These are phyloP conservation scores for Dorcus parallelipipedus DNA, from an alignment of 2,888 invertebrate genomes.

Conservation along the genomic window DNA sequence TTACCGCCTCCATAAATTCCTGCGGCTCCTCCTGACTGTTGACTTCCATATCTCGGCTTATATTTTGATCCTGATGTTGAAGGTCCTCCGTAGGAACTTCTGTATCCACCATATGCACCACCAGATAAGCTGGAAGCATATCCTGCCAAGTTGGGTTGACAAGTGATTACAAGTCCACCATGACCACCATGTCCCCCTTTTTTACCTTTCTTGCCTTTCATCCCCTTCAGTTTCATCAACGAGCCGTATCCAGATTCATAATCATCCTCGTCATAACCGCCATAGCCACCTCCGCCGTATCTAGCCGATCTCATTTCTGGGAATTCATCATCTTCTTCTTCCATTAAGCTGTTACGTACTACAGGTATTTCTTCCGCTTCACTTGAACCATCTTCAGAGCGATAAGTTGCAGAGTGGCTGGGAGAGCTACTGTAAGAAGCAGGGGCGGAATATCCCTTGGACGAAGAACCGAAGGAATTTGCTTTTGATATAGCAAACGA, in stretches of 20 bases:
- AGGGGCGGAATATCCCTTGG: conserved; percentile 1
- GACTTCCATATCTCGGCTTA: not conserved
- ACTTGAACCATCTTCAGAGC: conserved; percentile 12
- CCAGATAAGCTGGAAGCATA: conserved; percentile 35
- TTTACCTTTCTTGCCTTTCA: conserved; percentile 20
- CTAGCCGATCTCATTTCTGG: conserved; percentile 23
- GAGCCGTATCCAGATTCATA: conserved; percentile 6
- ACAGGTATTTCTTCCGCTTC: conserved; percentile 14
- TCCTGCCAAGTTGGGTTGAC: conserved; percentile 46
- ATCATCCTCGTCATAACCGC: conserved; percentile 14
- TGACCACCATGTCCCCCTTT: conserved; percentile 29
- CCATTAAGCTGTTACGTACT: conserved; percentile 18
- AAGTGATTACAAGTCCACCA: conserved; percentile 46
- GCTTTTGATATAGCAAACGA: not conserved
- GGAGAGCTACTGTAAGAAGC: not conserved
- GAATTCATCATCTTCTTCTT: conserved; percentile 21
- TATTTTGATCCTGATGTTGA: not conserved
- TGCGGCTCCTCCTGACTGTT: not conserved
- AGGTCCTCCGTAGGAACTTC: conserved; percentile 18
- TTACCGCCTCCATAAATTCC: conserved; percentile 3
- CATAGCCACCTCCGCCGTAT: conserved; percentile 19
- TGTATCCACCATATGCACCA: conserved; percentile 17
- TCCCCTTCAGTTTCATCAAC: conserved; percentile 18
- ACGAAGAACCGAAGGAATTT: too few relatives aligned
- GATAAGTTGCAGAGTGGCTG: conserved; percentile 13